Evolutionary conservation across 1,140 invertebrate genomes (phyloP).

Genomic region (Drosophila miranda): DNA sequence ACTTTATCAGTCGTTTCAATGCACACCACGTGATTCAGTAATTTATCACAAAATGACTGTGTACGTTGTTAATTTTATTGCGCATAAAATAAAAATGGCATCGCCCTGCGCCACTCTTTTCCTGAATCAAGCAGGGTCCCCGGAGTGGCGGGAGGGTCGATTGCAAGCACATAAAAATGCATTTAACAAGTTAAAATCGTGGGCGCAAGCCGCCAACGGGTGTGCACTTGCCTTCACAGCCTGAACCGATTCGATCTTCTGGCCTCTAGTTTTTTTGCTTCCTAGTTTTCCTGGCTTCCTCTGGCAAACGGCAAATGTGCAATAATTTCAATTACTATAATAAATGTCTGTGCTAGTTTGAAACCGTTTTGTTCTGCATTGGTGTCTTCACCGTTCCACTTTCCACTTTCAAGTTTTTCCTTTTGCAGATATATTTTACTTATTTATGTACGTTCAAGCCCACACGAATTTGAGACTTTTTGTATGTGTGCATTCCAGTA

Average conservation of each 20-base stretch:
- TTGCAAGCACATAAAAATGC: conserved; percentile 66
- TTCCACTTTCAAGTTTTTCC: conserved; percentile 16
- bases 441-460: conserved; percentile 30
- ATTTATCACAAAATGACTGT: conserved; percentile 82
- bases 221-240: no score
- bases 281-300: conserved; percentile 16
- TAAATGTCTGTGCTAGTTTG: conserved; percentile 77
- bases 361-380: conserved; percentile 20
- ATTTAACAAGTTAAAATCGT: conserved; percentile 72
- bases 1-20: conserved; percentile 75
- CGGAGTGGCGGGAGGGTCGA: conserved; percentile 10
- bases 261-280: no score
- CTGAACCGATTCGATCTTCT: conserved; percentile 15
- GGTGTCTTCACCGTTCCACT: conserved; percentile 7
- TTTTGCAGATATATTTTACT: conserved; percentile 63
- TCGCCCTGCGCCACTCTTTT: conserved; percentile 13
- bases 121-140: conserved; percentile 22
- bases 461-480: conserved; percentile 30
- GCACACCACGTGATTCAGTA: conserved; percentile 78
- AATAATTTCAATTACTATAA: conserved; percentile 82
- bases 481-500: not conserved
- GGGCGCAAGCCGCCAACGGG: no score
- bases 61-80: conserved; percentile 82
- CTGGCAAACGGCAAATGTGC: conserved; percentile 77
- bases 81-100: conserved; percentile 70